Base-by-base conservation (phyloP, 2,113 vertebrate species). In the Donacobius atricapilla region DNA sequence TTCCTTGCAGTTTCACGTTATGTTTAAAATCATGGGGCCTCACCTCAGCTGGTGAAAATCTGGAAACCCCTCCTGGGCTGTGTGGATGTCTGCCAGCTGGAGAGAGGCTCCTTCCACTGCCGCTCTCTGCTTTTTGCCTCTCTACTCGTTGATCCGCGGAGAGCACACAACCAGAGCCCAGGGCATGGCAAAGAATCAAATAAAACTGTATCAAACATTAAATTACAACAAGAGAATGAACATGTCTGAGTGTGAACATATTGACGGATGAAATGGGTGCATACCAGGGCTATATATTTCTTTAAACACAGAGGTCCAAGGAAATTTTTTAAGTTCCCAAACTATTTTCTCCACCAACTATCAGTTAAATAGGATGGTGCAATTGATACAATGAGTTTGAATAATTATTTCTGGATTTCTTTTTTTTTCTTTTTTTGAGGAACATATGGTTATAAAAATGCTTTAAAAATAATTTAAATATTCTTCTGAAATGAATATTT, bases 1-100 rank as follows among this genome's bases (percentile, higher is more conserved):
- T 86, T 84, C 68, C 71, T 75, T 75, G 83, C 93, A 87, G 69
- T 87, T 93, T 87, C 64, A n/a, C 28, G 23, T 39, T 58, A 37
- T 78, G 68, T 92, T 94, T 92, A 70, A 93, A 75, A 28, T 89
- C 75, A 23, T 0, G 4, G 83, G 80, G 72, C 72, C 56, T 90
- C 86, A 92, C 89, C 80, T 92, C 91, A 94, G 89, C 93, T 89
- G 86, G 83, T 75, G 91, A 51, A 66, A 89, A 56, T 71, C 60
- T 86, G 86, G 88, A 82, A 83, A 70, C 11, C 47, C 64, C 80
- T 94, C 83, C 68, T 20, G 73, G 87, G 83, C 79, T 77, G 50
- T 23, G 76, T 50, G 83, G 91, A 83, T 81, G 44, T 12, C 44
- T 92, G 86, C 88, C 96, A 97, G 94, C 71, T 81, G 89, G 89